Evolutionary conservation across 2,888 invertebrate genomes (phyloP), one percentile per base, ranked within the genome.

Genomic region (Pyrgus malvae): DNA sequence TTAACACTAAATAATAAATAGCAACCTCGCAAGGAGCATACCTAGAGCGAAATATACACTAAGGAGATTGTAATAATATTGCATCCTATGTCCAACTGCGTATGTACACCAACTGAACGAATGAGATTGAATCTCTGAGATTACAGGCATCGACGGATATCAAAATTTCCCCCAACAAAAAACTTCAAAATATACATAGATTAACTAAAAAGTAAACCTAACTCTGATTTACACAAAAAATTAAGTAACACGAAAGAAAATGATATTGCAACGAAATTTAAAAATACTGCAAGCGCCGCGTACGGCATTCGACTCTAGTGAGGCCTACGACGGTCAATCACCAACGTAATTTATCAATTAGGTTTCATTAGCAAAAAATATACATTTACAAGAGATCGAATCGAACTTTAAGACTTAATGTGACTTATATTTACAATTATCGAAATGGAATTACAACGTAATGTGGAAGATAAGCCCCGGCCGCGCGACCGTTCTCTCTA

Each of bases 381-480:
- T 88, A 89, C 87, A 89, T 88, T 88, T 87, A 90, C 87, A 88
- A 85, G 89, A 89, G 89, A 89, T 89, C 89, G 89, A 89, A 90
- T 87, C 82, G 82, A 88, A 82, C 78, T 83, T 86, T 74, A 83
- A 82, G 86, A 88, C 87, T 87, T 87, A 87, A 84, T 70, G 81
- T 79, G 85, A 85, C 85, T 85, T 78, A 88, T 89, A 89, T 90
- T 82, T 90, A 90, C 89, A 90, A 72, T 83, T 83, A 86, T 82
- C 81, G 85, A 89, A 88, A 88, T 90, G 88, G 89, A 89, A 90
- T 88, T 83, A 86, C 78, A 81, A 80, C 72, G 72, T 83, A 82
- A 74, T 78, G 87, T 83, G 86, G 86, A 88, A 88, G 88, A 82
- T 72, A 83, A 82, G 83, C 84, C 75, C 74, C 73, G 76, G 65